These are phyloP conservation scores for Chromis chromis DNA, from an alignment of 2,797 vertebrate genomes.

Conservation along the genomic window DNA sequence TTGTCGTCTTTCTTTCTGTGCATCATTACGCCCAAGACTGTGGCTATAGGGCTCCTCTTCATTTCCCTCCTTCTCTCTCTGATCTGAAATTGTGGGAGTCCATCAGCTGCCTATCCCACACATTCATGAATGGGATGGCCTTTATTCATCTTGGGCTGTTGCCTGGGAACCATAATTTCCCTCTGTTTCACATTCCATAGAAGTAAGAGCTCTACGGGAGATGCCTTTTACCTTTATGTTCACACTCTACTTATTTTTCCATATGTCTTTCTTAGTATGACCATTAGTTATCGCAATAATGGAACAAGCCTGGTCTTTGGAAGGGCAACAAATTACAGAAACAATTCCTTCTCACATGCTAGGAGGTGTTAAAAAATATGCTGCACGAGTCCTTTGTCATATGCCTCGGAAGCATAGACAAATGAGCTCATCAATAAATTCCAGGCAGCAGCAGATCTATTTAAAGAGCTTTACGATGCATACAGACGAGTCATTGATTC, in stretches of 20 bases:
- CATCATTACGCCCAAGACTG: slow-evolving; percentile 16
- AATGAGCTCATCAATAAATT: slow-evolving; percentile 7
- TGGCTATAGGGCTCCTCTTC: slow-evolving; percentile 15
- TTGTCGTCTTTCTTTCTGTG: slow-evolving; percentile 3
- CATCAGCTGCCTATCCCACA: slow-evolving; percentile 37
- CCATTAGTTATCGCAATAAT: not conserved
- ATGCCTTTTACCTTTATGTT: slow-evolving; percentile 25
- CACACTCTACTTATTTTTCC: not conserved
- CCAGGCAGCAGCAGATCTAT: not conserved
- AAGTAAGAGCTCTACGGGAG: not conserved
- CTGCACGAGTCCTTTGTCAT: slow-evolving; percentile 5
- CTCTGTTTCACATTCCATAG: not conserved
- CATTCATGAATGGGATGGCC: slow-evolving; percentile 22
- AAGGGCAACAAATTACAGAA: not conserved
- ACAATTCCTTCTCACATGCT: not conserved
- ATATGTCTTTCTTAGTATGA: not conserved
- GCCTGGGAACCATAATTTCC: slow-evolving; percentile 39
- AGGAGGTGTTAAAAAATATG: not conserved
- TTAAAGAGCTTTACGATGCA: slow-evolving; percentile 1
- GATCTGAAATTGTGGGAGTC: slow-evolving; percentile 45
- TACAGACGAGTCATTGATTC: slow-evolving; percentile 16
- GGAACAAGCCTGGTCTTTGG: not conserved
- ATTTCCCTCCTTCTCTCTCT: slow-evolving; percentile 7
- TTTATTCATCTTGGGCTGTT: slow-evolving; percentile 43
- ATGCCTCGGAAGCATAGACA: not conserved